Evolutionary conservation across 1,140 invertebrate species (phyloP).

Genomic region (Drosophila tropicalis): DNA sequence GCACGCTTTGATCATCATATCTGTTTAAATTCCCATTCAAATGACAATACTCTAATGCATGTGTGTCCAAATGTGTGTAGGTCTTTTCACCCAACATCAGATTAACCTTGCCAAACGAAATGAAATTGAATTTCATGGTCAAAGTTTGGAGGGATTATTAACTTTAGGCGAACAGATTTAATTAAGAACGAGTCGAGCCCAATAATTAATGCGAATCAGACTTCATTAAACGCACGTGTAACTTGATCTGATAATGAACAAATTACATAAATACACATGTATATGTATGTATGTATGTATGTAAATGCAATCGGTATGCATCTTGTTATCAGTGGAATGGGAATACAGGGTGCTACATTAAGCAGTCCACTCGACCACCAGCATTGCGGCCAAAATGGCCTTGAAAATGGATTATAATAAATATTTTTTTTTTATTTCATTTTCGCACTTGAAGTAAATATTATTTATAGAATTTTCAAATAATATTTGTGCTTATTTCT

Average conservation of each 20-base stretch:
- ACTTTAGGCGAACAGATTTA: constrained; percentile 6
- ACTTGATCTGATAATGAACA: constrained; percentile 35
- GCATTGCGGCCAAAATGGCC: neutral
- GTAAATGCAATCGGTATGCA: constrained; percentile 35
- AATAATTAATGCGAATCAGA: neutral
- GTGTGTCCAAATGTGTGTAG: neutral
- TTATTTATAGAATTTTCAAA: constrained; percentile 52
- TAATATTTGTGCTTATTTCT: neutral
- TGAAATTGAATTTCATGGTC: constrained; percentile 46
- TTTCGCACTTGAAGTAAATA: constrained; percentile 38
- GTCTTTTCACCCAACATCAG: constrained; percentile 42
- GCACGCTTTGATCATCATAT: neutral
- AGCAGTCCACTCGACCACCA: neutral
- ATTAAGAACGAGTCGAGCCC: constrained; percentile 5
- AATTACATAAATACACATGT: neutral
- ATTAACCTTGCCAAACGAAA: constrained; percentile 61
- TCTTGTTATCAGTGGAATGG: constrained; percentile 41
- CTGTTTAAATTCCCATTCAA: neutral
- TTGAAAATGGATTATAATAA: constrained; percentile 8
- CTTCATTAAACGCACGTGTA: constrained; percentile 50
- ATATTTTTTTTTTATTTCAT: neutral
- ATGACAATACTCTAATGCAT: neutral
- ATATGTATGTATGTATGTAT: too few species aligned
- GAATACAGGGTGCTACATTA: constrained; percentile 8
- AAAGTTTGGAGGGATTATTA: constrained; percentile 8